Conservation (phyloP, 1,140 invertebrate species). For the Zelostemma sp. region DNA sequence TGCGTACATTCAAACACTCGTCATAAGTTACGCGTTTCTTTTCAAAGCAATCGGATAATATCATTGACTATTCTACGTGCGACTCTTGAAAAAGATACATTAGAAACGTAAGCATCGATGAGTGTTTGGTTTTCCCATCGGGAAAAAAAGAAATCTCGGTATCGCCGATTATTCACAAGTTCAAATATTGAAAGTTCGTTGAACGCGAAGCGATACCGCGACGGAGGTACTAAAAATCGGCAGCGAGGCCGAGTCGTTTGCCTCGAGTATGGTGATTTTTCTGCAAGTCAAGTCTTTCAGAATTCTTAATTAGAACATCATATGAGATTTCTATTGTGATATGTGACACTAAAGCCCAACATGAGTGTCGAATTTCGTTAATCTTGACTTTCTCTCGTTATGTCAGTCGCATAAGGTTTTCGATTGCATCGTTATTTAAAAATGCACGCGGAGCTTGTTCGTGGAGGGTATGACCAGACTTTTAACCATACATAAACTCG, state of each 20-base stretch:
- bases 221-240: no score
- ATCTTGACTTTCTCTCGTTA: constrained; percentile 37
- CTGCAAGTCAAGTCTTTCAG: not conserved
- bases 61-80: no score
- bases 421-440: constrained; percentile 23
- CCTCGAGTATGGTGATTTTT: not conserved
- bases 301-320: constrained; percentile 6
- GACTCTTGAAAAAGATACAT: no score
- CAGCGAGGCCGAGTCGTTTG: not conserved
- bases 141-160: not conserved
- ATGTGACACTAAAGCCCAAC: constrained; percentile 16
- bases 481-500: no score
- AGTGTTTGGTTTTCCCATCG: no score
- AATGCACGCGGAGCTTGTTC: constrained; percentile 12
- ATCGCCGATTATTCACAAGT: not conserved
- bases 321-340: constrained; percentile 23
- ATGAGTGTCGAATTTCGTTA: constrained; percentile 31
- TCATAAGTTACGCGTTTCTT: not conserved
- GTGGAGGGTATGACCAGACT: no score
- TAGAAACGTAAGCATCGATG: no score
- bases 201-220: no score
- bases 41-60: not conserved
- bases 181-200: constrained; percentile 1
- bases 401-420: constrained; percentile 24
- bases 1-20: not conserved